phyloP scores from a whole-genome alignment of 1,140 invertebrate genomes.

The Drosophila punjabiensis region DNA sequence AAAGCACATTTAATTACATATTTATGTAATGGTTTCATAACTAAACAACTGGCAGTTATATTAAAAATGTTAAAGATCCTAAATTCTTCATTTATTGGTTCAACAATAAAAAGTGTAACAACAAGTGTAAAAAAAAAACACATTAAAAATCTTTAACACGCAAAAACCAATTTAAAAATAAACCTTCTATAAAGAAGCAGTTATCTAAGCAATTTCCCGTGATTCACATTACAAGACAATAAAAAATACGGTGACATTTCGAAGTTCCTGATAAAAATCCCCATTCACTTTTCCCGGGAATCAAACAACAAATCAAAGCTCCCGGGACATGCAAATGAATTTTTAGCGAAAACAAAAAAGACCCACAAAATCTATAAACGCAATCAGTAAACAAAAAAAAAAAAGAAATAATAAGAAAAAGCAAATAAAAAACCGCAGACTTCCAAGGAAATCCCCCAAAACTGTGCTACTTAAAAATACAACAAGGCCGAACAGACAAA shows the following conservation, averaged over 20 bases:
- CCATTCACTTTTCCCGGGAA: slow-evolving; percentile 37
- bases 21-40: background rate
- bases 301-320: slow-evolving; percentile 38
- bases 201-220: slow-evolving; percentile 27
- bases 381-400: slow-evolving; percentile 45
- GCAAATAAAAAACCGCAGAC: slow-evolving; percentile 51
- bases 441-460: slow-evolving; percentile 69
- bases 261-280: slow-evolving; percentile 33
- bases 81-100: background rate
- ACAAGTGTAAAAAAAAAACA: slow-evolving; percentile 2
- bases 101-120: background rate
- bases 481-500: slow-evolving; percentile 28
- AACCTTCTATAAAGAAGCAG: slow-evolving; percentile 5
- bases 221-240: slow-evolving; percentile 47
- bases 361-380: slow-evolving; percentile 38
- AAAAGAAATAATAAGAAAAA: slow-evolving; percentile 6
- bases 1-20: background rate
- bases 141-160: background rate
- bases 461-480: slow-evolving; percentile 74
- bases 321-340: slow-evolving; percentile 47
- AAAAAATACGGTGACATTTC: slow-evolving; percentile 36
- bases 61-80: background rate
- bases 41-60: background rate
- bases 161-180: slow-evolving; percentile 25
- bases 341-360: slow-evolving; percentile 8